Percentiles rank a stretch among this genome's conserved stretches.
Conservation (phyloP, 1,140 invertebrate genomes). For the Belonocnema kinseyi region DNA sequence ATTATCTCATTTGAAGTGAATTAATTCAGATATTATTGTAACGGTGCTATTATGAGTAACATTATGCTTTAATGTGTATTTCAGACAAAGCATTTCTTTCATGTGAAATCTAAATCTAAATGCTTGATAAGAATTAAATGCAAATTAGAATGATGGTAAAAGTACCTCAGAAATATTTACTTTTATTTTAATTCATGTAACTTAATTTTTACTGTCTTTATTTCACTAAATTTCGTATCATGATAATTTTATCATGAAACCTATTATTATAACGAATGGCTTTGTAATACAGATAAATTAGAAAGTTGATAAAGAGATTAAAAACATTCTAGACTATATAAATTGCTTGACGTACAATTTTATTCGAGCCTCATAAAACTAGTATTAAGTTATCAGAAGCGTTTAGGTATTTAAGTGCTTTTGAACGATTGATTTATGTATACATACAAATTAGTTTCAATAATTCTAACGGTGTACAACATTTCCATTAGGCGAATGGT, state of each 20-base stretch:
- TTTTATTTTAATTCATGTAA: no score
- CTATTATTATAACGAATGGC: no score
- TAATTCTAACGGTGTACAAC: neutral
- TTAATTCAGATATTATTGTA: neutral
- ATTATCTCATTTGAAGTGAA: neutral
- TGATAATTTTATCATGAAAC: no score
- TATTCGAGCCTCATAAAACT: slow-evolving; percentile 6
- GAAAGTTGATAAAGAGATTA: neutral
- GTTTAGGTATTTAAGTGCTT: slow-evolving; percentile 1
- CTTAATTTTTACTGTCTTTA: no score
- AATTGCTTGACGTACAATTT: neutral
- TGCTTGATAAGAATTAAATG: no score
- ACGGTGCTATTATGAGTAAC: no score
- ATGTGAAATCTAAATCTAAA: no score
- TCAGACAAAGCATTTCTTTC: no score
- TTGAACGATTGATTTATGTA: slow-evolving; percentile 2
- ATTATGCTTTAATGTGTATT: no score
- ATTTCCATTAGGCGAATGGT: neutral
- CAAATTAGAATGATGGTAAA: no score
- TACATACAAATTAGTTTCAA: slow-evolving; percentile 1
- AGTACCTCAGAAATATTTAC: no score
- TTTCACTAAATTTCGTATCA: no score
- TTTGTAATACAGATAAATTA: neutral
- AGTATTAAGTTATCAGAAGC: slow-evolving; percentile 6
- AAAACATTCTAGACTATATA: neutral